These are phyloP conservation scores for Zosterops lateralis DNA, from an alignment of 2,113 vertebrate species.

Conservation along the genomic window DNA sequence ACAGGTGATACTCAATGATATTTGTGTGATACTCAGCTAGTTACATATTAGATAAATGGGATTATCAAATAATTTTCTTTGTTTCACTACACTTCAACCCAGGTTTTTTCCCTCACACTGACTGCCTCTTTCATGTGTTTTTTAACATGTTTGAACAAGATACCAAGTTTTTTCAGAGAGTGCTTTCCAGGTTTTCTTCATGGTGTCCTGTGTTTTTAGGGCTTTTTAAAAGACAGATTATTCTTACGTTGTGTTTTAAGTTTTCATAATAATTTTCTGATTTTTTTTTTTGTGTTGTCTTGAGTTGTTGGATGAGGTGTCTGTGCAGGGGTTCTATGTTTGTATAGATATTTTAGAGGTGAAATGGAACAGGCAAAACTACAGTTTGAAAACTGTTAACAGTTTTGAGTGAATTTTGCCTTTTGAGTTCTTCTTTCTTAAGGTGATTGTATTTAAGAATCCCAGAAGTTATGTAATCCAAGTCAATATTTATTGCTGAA, in stretches of 20 bases:
- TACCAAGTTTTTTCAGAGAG: not conserved
- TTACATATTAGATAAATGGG: not conserved
- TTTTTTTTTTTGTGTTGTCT: not conserved
- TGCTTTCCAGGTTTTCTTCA: not conserved
- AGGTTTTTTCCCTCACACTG: not conserved
- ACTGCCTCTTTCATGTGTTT: not conserved
- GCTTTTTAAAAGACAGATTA: not conserved
- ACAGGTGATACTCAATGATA: not conserved
- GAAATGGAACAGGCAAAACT: not conserved
- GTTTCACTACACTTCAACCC: not conserved
- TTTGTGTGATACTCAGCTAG: not conserved
- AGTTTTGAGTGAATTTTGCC: not conserved
- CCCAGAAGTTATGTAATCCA: not conserved
- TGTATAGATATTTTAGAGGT: not conserved
- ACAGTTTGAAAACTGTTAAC: not conserved
- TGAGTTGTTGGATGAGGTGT: not conserved
- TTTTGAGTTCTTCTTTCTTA: not conserved
- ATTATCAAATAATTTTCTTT: not conserved
- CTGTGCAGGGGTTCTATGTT: accelerated
- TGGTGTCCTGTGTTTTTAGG: not conserved
- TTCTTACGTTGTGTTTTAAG: not conserved
- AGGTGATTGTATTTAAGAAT: not conserved
- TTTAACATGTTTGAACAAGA: not conserved
- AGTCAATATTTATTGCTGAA: not conserved
- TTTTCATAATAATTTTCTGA: not conserved